Evolutionary conservation across 2,888 invertebrate species (phyloP), one percentile per base, ranked within the genome.

Genomic region (Calameuta idolon): DNA sequence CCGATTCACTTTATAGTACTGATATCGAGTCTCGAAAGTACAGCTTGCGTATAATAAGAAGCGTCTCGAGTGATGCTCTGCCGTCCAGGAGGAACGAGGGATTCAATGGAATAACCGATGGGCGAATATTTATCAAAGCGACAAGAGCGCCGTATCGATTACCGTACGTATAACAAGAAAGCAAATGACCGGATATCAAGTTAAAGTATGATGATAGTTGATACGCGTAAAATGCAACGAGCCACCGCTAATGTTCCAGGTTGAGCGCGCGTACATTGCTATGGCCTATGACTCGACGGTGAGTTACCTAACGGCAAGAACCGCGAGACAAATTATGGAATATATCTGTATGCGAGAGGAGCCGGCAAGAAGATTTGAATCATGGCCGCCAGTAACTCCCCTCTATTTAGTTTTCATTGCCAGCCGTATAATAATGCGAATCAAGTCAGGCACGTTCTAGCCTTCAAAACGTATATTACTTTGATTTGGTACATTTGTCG

Each of bases 161-260:
- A 87, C 87, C 84, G 84, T 85, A 85, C 83, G 85, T 83, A 80
- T 83, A 82, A 83, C 85, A 85, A 84, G 82, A 83, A 81, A 81
- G 86, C 87, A 89, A 89, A 89, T 89, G 86, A 86, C 86, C 86
- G 85, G 88, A 87, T 89, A 89, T 90, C 89, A 89, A 89, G 87
- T 86, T 90, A 86, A 89, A 88, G 89, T 89, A 90, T 89, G 89
- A 90, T 89, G 89, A 89, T 89, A 88, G 89, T 88, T 85, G 88
- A 86, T 85, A 88, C 85, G 86, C 84, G 86, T 85, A 86, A 87
- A 88, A 86, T 85, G 84, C 86, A 87, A 88, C 86, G 87, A 87
- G 84, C 85, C 83, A 83, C 83, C 84, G 84, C 86, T 88, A 88
- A 89, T 89, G 87, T 85, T 83, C 83, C 85, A 82, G 81, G 81